A percentile compares a stretch with the other conserved stretches of the same genome.
phyloP scores from a whole-genome alignment of 2,797 vertebrate genomes.

The Dromococcyx pavoninus region DNA sequence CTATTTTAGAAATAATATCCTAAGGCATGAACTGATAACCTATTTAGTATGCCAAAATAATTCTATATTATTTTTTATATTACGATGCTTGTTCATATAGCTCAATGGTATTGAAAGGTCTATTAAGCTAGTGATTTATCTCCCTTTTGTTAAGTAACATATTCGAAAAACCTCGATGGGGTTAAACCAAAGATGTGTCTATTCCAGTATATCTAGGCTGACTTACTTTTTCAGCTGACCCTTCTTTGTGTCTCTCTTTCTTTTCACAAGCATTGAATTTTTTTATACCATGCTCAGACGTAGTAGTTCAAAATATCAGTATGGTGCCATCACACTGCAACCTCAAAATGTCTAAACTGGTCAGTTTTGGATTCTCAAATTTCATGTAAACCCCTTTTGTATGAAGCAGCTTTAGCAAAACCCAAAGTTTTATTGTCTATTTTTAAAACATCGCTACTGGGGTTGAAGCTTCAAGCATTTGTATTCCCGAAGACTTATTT shows the following conservation, averaged over 20 bases:
- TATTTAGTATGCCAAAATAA: background rate
- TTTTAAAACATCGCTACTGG: background rate
- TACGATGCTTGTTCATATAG: background rate
- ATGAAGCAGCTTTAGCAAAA: background rate
- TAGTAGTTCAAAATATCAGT: background rate
- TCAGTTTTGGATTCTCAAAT: background rate
- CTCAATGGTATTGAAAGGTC: background rate
- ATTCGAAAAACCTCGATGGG: background rate
- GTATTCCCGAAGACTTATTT: conserved; percentile 30
- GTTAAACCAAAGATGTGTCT: background rate
- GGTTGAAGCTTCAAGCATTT: conserved; percentile 1
- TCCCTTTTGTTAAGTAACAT: background rate
- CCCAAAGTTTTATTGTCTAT: background rate
- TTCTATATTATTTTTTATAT: background rate
- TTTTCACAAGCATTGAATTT: background rate
- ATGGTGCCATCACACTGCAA: background rate
- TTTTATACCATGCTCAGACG: background rate
- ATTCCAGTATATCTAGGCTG: background rate
- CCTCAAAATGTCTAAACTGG: background rate
- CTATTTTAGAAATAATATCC: background rate
- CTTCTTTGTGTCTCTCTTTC: background rate
- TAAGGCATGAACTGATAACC: background rate
- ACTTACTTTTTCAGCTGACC: background rate
- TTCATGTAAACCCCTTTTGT: background rate
- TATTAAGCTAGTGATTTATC: background rate